These are phyloP conservation scores for Myotis davidii DNA, from an alignment of 2,113 vertebrate genomes.

Conservation along the genomic window DNA sequence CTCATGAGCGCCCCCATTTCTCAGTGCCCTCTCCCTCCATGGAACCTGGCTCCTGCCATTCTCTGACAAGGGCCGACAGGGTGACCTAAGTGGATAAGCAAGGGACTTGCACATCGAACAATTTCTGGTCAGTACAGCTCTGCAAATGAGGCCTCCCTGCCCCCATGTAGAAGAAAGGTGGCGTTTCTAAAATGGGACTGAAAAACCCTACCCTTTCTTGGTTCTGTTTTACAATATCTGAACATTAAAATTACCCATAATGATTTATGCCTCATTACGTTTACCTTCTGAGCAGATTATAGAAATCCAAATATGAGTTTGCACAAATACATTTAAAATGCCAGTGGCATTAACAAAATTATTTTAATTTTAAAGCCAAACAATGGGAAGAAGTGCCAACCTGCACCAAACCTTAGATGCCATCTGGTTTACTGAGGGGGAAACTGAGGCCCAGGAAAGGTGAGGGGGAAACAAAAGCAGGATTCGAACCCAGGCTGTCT, in stretches of 20 bases:
- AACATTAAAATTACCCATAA: conserved; percentile 54
- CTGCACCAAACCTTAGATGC: neutral
- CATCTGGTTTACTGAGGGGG: neutral
- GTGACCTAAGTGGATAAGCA: conserved; percentile 64
- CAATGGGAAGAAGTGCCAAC: neutral
- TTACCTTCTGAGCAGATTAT: conserved; percentile 62
- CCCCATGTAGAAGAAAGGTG: conserved; percentile 37
- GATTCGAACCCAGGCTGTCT: neutral
- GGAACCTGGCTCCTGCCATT: neutral
- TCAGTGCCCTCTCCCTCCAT: neutral
- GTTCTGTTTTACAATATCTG: conserved; percentile 52
- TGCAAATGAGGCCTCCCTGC: conserved; percentile 59
- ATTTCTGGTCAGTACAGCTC: conserved; percentile 40
- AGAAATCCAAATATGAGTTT: neutral
- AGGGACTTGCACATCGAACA: conserved; percentile 21
- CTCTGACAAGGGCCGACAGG: neutral
- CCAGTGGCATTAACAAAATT: neutral
- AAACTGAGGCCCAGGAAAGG: conserved; percentile 31
- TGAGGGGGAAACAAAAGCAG: neutral
- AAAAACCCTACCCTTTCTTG: conserved; percentile 56
- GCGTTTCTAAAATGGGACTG: conserved; percentile 39
- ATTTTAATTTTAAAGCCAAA: neutral
- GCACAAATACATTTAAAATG: conserved; percentile 25
- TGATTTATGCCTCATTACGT: conserved; percentile 72
- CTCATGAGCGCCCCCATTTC: neutral